These are phyloP conservation scores for Pomatostomus ruficeps DNA, from an alignment of 2,113 vertebrate genomes.

Conservation along the genomic window DNA sequence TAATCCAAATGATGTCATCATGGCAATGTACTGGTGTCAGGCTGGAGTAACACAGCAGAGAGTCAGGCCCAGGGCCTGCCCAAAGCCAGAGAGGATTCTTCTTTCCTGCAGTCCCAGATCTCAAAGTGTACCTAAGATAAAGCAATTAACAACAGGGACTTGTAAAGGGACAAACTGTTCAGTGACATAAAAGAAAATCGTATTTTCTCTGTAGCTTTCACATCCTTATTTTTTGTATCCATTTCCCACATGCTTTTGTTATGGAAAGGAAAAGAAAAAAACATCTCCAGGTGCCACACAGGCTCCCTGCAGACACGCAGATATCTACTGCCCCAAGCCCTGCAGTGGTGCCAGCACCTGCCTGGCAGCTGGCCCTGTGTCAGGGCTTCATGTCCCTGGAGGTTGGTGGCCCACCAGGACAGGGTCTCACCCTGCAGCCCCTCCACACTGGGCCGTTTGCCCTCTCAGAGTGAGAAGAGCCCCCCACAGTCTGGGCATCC, in stretches of 20 bases:
- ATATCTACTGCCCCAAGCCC: neutral
- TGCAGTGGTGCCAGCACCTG: neutral
- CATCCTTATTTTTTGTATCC: neutral
- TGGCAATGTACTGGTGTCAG: conserved; percentile 11
- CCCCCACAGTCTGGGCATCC: neutral
- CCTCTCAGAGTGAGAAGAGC: neutral
- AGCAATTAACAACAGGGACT: neutral
- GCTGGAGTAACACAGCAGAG: neutral
- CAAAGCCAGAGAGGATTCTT: neutral
- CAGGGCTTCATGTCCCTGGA: fast-evolving
- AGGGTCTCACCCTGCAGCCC: neutral
- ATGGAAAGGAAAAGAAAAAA: neutral
- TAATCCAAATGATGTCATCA: conserved; percentile 55
- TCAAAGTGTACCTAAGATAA: neutral
- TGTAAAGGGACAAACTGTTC: neutral
- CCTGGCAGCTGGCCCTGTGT: neutral
- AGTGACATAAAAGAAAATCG: neutral
- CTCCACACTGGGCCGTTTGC: neutral
- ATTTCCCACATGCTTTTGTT: neutral
- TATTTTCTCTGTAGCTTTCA: neutral
- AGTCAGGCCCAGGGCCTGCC: neutral
- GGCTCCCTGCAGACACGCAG: neutral
- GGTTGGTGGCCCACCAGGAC: neutral
- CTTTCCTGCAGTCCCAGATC: neutral
- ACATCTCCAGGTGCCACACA: neutral